Percentiles rank a stretch among this genome's conserved stretches.
Conservation (phyloP, 2,113 vertebrate species). For the Campylomormyrus numenius region DNA sequence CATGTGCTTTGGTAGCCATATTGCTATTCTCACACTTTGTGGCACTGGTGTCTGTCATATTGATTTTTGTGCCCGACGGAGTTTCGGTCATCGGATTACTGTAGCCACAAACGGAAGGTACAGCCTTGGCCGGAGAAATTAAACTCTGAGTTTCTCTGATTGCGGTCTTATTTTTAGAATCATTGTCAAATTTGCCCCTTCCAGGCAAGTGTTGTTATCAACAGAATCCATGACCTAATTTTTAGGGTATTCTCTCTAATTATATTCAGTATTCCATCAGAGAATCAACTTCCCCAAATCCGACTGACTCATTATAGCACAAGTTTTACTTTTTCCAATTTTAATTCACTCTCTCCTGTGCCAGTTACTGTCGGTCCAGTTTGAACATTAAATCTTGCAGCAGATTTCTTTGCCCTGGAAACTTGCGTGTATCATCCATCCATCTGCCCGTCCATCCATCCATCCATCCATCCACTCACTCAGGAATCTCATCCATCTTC, state of each 20-base stretch:
- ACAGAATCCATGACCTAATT: constrained; percentile 22
- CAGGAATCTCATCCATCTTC: background rate
- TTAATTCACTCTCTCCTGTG: constrained; percentile 24
- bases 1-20: background rate
- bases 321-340: constrained; percentile 26
- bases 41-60: too few relatives aligned
- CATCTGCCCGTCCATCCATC: background rate
- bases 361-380: constrained; percentile 23
- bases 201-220: constrained; percentile 17
- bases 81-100: background rate
- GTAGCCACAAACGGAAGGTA: background rate
- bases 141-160: constrained; percentile 10
- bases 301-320: constrained; percentile 13
- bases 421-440: background rate
- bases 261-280: constrained; percentile 19
- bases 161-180: constrained; percentile 12
- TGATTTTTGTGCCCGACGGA: background rate
- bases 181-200: constrained; percentile 5
- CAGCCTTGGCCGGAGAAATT: background rate
- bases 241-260: constrained; percentile 25
- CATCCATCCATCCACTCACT: background rate
- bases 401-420: constrained; percentile 1
- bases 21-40: background rate
- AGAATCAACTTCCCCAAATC: constrained; percentile 17
- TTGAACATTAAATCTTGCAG: constrained; percentile 7